Base-by-base conservation (phyloP, 35 echinoderm and acorn worm genomes). In the Apostichopus parvimensis region DNA sequence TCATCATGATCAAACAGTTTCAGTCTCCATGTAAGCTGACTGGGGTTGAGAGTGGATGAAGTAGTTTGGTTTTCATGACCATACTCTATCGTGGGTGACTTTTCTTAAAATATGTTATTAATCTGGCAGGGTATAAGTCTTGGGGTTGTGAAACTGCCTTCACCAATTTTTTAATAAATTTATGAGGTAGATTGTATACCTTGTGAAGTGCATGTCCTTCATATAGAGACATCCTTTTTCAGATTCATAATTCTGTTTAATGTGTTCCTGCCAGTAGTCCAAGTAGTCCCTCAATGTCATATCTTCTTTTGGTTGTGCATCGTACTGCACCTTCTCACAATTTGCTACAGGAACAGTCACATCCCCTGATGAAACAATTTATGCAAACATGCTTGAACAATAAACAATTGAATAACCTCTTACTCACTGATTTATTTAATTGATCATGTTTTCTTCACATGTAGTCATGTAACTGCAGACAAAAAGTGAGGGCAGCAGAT, bases 121-220 rank as follows among this genome's bases (percentile, higher is more conserved):
- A 45, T 45, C 34, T 45, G 34, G 34, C 34, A 45, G 34, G 34
- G 34, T 45, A 45, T 45, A 45, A 4, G 34, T 4, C 34, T 45
- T 45, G 34, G 34, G 34, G 34, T 45, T 45, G 34, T 45, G 34
- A 45, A 45, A 45, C 34, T 45, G 34, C 34, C 34, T 45, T 45
- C 34, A 45, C 34, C 34, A 45, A 45, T 45, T 45, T 45, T 45
- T 45, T 45, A 4, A 45, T 45, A 11, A 0, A 61, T 61, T 61
- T 12, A 8, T 11, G 8, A 12, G 58, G 8, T 61, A 61, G 58
- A 61, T 61, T 61, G 0, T 12, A 7, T 87, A 89, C 92, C 65
- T 89, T 55, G 70, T 90, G 34, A 93, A 93, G 56, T 93, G 92
- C 92, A 87, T 88, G 54, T 93, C 92, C 61, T 93, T 93, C 76